phyloP scores from a whole-genome alignment of 2,797 vertebrate species.

The Hylomyscus alleni region DNA sequence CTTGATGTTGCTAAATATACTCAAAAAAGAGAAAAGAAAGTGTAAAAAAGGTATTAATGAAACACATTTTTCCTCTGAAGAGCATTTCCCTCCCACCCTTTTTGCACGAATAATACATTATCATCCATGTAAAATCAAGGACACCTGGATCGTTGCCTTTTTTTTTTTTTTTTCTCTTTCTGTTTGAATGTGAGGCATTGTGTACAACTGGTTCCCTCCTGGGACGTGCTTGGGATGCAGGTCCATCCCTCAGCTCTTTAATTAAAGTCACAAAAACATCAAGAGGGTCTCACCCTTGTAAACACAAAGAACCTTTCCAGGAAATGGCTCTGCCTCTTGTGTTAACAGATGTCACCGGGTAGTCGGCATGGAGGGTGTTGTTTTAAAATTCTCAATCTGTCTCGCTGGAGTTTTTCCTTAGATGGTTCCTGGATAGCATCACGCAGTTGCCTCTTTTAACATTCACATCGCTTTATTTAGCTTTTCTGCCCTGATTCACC shows the following conservation, averaged over 20 bases:
- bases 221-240: slow-evolving; percentile 4
- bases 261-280: slow-evolving; percentile 75
- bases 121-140: slow-evolving; percentile 54
- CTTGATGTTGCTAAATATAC: background rate
- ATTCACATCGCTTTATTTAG: slow-evolving; percentile 31
- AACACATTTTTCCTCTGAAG: slow-evolving; percentile 9
- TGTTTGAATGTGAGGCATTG: slow-evolving; percentile 14
- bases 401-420: slow-evolving; percentile 61
- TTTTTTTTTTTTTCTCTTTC: slow-evolving; percentile 61
- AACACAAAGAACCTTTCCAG: slow-evolving; percentile 75
- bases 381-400: slow-evolving; percentile 82
- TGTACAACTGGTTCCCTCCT: slow-evolving; percentile 43
- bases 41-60: background rate
- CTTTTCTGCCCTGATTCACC: slow-evolving; percentile 54
- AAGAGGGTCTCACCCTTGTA: slow-evolving; percentile 73
- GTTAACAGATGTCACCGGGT: slow-evolving; percentile 80
- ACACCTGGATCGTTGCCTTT: slow-evolving; percentile 69
- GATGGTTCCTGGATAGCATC: slow-evolving; percentile 74
- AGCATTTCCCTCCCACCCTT: background rate
- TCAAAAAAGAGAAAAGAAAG: slow-evolving; percentile 38
- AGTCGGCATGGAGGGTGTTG: slow-evolving; percentile 72
- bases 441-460: slow-evolving; percentile 32
- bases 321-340: slow-evolving; percentile 77
- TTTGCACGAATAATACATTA: slow-evolving; percentile 54
- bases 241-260: slow-evolving; percentile 61